Base-by-base conservation (phyloP, 2,113 vertebrate species). In the Otocyon megalotis region DNA sequence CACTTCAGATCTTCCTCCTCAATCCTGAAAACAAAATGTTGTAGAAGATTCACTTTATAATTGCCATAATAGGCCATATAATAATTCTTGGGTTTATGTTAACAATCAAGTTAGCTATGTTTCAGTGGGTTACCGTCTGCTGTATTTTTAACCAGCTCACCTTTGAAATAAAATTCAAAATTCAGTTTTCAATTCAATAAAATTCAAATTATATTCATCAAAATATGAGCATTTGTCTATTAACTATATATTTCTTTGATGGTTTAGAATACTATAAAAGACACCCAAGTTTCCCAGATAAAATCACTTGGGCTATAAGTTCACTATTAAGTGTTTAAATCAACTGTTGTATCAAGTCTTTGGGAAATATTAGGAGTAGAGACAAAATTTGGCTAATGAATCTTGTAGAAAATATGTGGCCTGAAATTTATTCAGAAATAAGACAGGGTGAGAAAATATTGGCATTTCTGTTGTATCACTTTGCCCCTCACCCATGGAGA, bases 21-120 rank as follows among this genome's bases (percentile, higher is more conserved):
- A 74, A 0, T 53, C 19, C 22, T 77, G 58, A 72, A 90, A 74
- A n/a, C 37, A 69, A 54, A 50, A 24, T 53, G 26, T 32, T 93
- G 81, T 10, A 65, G 19, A 82, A 43, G 16, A 24, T 56, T 96
- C 17, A 79, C 35, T 84, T 96, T 90, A 76, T 56, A 95, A 92
- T 67, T 77, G 16, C n/a, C 17, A 4, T 69, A 69, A 35, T 20
- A 69, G 67, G n/a, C 67, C 67, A 69, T 69, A 9, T 69, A 69
- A 69, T 30, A 72, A 19, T 74, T 19, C 5, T 4, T 30, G 48
- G n/a, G 30, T 94, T 91, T 93, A 69, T 84, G 37, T 53, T 20
- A 43, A 94, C 86, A 69, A 77, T 96, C 74, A 81, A 82, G 65
- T 88, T 50, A 93, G 35, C 37, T 83, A 76, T 11, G 88, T 81